Evolutionary conservation across 2,888 invertebrate species (phyloP).

Genomic region (Ormyrus labotus): DNA sequence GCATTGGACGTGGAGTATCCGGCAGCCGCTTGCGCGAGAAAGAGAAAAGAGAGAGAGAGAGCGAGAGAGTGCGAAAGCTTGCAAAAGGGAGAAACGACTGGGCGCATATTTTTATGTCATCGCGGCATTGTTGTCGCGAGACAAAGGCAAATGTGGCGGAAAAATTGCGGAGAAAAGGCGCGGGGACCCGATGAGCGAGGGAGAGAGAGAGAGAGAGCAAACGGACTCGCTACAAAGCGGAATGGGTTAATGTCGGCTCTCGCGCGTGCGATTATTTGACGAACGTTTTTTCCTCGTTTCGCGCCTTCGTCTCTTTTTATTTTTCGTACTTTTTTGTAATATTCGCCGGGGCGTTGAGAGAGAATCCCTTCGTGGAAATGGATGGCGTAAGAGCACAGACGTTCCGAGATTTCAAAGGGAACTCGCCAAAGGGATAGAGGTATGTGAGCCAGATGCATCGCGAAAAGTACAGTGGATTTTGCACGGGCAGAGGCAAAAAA

Average conservation of each 20-base stretch:
- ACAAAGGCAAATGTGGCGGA: conserved; percentile 74
- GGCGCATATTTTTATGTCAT: conserved; percentile 75
- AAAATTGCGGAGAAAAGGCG: conserved; percentile 72
- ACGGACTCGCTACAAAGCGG: conserved; percentile 63
- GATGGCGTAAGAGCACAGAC: too few relatives aligned
- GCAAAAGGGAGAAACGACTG: conserved; percentile 61
- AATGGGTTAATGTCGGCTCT: conserved; percentile 67
- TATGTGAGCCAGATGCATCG: too few relatives aligned
- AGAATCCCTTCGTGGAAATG: too few relatives aligned
- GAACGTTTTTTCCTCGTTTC: conserved; percentile 57
- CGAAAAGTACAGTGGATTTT: too few relatives aligned
- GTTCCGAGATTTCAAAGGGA: too few relatives aligned
- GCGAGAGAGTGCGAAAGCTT: background rate
- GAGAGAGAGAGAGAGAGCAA: conserved; percentile 39
- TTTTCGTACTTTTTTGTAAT: background rate
- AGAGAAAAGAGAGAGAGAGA: conserved; percentile 35
- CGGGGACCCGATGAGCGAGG: conserved; percentile 50
- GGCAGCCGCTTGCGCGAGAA: conserved; percentile 12
- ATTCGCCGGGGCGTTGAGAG: too few relatives aligned
- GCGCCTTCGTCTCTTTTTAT: conserved; percentile 12
- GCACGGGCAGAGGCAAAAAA: too few relatives aligned
- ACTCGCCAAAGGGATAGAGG: too few relatives aligned
- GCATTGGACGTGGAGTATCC: conserved; percentile 35
- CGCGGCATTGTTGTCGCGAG: conserved; percentile 77
- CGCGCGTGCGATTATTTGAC: conserved; percentile 65